Conservation (phyloP, 2,113 vertebrate genomes). For the Pongo pygmaeus region DNA sequence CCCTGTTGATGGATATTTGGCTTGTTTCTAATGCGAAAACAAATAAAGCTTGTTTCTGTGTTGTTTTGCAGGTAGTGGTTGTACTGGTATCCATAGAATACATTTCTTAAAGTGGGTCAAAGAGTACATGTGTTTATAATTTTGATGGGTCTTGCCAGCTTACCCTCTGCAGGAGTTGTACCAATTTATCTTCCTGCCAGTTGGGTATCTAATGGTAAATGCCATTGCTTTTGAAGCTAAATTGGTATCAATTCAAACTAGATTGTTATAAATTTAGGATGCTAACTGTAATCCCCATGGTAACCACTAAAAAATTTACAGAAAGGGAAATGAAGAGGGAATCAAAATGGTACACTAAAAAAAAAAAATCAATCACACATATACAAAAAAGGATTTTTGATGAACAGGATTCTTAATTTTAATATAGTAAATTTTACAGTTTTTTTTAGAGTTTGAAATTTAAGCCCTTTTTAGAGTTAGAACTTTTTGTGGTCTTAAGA, state of each 20-base stretch:
- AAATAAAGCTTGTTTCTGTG: neutral
- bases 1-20: neutral
- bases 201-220: neutral
- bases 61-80: neutral
- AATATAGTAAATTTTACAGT: neutral
- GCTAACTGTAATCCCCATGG: conserved; percentile 10
- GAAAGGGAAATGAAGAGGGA: neutral
- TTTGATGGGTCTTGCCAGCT: neutral
- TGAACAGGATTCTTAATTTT: neutral
- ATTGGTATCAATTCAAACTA: conserved; percentile 31
- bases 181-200: neutral
- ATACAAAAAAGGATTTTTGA: neutral
- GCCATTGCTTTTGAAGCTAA: neutral
- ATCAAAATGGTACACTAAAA: neutral
- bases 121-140: neutral
- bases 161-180: neutral
- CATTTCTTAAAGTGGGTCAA: neutral
- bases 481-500: neutral
- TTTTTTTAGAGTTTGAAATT: neutral
- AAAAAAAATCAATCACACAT: neutral
- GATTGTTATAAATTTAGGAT: neutral
- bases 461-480: neutral
- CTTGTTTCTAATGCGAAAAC: neutral
- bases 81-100: neutral
- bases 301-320: conserved; percentile 21